These are phyloP conservation scores for Fregetta grallaria DNA, from an alignment of 2,113 vertebrate genomes.

Conservation along the genomic window DNA sequence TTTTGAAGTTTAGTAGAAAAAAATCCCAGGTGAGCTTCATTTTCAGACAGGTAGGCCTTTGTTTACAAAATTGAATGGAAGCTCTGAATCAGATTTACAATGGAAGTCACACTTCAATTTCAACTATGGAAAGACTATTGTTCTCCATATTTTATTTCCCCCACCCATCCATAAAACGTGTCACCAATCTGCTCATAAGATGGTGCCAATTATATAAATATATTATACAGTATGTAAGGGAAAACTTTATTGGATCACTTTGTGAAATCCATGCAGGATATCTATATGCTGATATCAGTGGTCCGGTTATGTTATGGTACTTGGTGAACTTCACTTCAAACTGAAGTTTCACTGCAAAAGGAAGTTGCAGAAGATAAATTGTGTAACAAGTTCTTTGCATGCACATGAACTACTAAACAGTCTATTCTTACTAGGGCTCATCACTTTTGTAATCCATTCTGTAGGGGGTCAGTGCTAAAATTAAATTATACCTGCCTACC, in stretches of 20 bases:
- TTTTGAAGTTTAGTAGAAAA: not conserved
- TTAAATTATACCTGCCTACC: slow-evolving; percentile 60
- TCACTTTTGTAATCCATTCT: slow-evolving; percentile 36
- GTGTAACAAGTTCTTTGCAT: not conserved
- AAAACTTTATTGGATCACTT: slow-evolving; percentile 18
- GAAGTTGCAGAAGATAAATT: not conserved
- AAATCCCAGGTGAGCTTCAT: not conserved
- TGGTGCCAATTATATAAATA: not conserved
- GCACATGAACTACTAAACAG: slow-evolving; percentile 9
- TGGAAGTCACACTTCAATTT: not conserved
- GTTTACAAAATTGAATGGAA: not conserved
- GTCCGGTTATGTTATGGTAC: not conserved
- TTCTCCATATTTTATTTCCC: slow-evolving; percentile 29
- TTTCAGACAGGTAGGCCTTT: not conserved
- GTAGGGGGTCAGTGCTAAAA: slow-evolving; percentile 53
- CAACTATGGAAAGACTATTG: not conserved
- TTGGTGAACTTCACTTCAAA: not conserved
- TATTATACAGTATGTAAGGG: not conserved
- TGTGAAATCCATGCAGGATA: not conserved
- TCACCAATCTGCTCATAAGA: slow-evolving; percentile 39
- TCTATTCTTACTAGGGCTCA: slow-evolving; percentile 21
- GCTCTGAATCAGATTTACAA: not conserved
- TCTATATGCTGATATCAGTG: not conserved
- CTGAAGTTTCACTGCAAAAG: not conserved
- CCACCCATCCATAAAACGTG: slow-evolving; percentile 48